Percentiles rank a stretch among this genome's conserved stretches.
phyloP scores from a whole-genome alignment of 2,113 vertebrate genomes.

The Anthoscopus minutus region DNA sequence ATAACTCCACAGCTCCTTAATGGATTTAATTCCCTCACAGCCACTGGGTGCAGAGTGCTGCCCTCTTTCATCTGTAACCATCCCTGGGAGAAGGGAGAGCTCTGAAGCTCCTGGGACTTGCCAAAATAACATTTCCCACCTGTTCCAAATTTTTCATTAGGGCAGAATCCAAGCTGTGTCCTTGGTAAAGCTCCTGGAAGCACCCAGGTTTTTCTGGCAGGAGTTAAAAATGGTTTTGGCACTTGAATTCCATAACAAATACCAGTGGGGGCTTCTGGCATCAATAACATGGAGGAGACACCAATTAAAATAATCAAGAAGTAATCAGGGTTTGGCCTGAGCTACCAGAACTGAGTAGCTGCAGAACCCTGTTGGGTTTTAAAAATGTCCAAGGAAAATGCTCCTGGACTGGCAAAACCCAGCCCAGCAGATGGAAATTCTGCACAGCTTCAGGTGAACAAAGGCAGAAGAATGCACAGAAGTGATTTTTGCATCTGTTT shows the following conservation, averaged over 20 bases:
- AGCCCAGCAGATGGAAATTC: not conserved
- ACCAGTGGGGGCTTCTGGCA: not conserved
- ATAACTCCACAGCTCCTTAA: not conserved
- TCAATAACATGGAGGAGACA: not conserved
- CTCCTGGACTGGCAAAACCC: not conserved
- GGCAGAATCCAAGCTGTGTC: not conserved
- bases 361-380: not conserved
- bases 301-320: not conserved
- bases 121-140: slow-evolving; percentile 27
- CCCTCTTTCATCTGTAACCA: slow-evolving; percentile 15
- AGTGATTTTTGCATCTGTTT: not conserved
- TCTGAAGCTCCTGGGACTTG: not conserved
- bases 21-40: slow-evolving; percentile 48
- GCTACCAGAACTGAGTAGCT: not conserved
- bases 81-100: not conserved
- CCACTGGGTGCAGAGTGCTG: slow-evolving; percentile 22
- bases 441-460: not conserved
- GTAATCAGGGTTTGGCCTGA: not conserved
- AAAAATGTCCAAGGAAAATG: not conserved
- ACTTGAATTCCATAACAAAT: not conserved
- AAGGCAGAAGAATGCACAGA: not conserved
- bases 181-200: not conserved
- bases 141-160: not conserved
- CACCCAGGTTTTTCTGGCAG: not conserved
- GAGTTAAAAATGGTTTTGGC: not conserved